Percentiles rank a stretch among this genome's conserved stretches.
Evolutionary conservation across 2,113 vertebrate species (phyloP).

Genomic region (Cygnus buccinator): DNA sequence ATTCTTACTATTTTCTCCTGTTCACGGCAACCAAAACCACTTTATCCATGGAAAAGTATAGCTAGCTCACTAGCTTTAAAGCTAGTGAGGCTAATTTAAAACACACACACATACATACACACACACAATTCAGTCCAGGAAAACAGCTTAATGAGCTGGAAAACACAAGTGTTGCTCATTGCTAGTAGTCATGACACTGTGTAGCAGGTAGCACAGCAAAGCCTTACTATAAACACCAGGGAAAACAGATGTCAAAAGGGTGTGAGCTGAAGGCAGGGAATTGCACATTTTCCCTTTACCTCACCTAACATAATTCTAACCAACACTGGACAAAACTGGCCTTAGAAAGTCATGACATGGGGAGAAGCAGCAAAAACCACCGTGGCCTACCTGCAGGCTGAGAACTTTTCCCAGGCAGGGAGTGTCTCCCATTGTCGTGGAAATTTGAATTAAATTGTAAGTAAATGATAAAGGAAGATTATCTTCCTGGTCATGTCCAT

Average conservation of each 20-base stretch:
- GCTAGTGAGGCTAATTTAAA: neutral
- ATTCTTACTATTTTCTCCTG: neutral
- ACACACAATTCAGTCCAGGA: neutral
- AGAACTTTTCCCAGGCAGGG: neutral
- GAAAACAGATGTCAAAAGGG: neutral
- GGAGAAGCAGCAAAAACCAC: neutral
- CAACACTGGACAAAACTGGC: neutral
- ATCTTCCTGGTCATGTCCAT: neutral
- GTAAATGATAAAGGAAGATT: neutral
- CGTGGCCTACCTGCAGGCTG: neutral
- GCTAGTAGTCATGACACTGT: neutral
- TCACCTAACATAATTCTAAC: neutral
- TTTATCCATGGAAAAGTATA: neutral
- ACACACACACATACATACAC: neutral
- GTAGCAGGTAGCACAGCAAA: neutral
- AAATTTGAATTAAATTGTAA: neutral
- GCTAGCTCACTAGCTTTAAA: neutral
- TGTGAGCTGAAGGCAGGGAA: neutral
- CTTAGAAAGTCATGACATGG: neutral
- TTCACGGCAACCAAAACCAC: neutral
- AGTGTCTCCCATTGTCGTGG: neutral
- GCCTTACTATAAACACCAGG: neutral
- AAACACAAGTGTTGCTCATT: neutral
- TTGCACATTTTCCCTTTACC: neutral
- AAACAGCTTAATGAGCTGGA: neutral